Evolutionary conservation across 2,797 vertebrate species (phyloP), one percentile per base, ranked within the genome.

Genomic region (Limnodromus scolopaceus): DNA sequence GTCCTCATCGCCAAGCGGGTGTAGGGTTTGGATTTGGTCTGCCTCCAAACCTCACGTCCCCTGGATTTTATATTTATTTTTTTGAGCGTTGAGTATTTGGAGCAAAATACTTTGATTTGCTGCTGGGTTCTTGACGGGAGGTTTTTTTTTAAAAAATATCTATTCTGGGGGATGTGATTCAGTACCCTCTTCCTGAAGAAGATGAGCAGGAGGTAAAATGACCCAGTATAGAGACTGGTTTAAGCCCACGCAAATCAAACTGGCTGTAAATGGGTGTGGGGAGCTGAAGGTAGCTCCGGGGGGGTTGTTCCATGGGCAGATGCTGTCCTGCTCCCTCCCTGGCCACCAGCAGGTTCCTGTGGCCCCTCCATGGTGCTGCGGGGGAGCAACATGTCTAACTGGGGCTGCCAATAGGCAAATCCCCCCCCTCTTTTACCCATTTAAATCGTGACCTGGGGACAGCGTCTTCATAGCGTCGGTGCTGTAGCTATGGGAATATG

Each of bases 311-410:
- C 68, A 10, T 17, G 17, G 41, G 41, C 41, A 43, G 41, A 43
- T 69, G 34, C 27, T 39, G 34, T 53, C 38, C 85, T 41, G 48
- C 53, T 93, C 49, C 18, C 13, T 84, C 61, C 38, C 16, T 1
- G 7, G 49, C 70, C 70, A 7, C 32, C 58, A 55, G 74, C 57
- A 71, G 51, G 17, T 28, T 64, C 81, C 61, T 78, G 34, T 1
- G 0, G 0, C 39, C 16, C 32, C 66, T 82, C 41, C 1, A 0
- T 1, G 4, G 10, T 36, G 43, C 54, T 0, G 1, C n/a, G 28
- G 28, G 5, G 22, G 20, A 64, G 45, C 5, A 6, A 30, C 4
- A 6, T 48, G 32, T 32, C 41, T 19, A 16, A 34, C 41, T 2
- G 6, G 43, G 20, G 43, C 60, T 63, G 51, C n/a, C 1, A 2